These are phyloP conservation scores for Anarrhichthys ocellatus DNA, from an alignment of 2,113 vertebrate genomes.

Conservation along the genomic window DNA sequence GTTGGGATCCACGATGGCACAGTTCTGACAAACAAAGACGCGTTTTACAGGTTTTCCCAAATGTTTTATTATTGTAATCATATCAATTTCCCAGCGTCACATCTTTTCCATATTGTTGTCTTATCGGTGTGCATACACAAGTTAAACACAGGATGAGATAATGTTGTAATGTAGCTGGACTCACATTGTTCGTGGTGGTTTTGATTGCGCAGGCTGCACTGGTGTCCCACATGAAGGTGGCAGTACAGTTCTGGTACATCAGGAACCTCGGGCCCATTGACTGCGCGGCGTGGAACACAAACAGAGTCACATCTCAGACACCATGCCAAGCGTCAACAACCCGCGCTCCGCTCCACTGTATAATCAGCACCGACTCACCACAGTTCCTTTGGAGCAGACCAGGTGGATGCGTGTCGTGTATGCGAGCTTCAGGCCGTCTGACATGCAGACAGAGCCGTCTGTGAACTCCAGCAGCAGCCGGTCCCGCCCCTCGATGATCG, in stretches of 20 bases:
- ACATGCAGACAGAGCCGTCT: conserved; percentile 87
- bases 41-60: neutral
- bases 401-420: conserved; percentile 91
- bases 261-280: conserved; percentile 87
- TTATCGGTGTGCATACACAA: too few relatives aligned
- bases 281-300: conserved; percentile 71
- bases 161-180: neutral
- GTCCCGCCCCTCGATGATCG: conserved; percentile 84
- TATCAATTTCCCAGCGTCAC: neutral
- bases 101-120: neutral
- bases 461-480: conserved; percentile 89
- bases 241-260: conserved; percentile 87
- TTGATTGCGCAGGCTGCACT: conserved; percentile 91
- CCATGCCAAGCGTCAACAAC: neutral
- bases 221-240: conserved; percentile 92
- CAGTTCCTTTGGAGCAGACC: conserved; percentile 83
- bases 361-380: conserved; percentile 79
- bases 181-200: conserved; percentile 84
- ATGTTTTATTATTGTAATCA: neutral
- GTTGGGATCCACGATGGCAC: conserved; percentile 88
- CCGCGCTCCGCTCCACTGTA: neutral
- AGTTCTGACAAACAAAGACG: conserved; percentile 80
- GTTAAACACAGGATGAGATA: neutral
- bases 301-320: conserved; percentile 10
- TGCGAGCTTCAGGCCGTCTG: conserved; percentile 75